These are phyloP conservation scores for Myxocyprinus asiaticus DNA, from an alignment of 2,113 vertebrate genomes.

Conservation along the genomic window DNA sequence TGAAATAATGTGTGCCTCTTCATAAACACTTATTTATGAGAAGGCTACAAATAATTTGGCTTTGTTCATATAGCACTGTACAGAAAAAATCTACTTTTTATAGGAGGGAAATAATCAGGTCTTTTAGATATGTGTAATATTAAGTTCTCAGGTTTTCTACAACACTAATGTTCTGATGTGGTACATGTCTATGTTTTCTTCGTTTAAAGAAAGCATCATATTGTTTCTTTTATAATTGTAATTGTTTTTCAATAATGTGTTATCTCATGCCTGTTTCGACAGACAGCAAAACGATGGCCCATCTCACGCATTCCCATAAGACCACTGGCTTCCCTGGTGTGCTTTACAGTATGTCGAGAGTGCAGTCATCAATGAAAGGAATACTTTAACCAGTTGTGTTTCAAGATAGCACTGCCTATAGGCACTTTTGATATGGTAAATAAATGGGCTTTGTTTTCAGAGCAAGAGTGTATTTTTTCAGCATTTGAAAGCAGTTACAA, in stretches of 20 bases:
- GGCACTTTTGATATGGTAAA: background rate
- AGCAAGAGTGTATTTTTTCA: background rate
- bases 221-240: constrained; percentile 60
- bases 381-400: constrained; percentile 28
- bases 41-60: constrained; percentile 73
- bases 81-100: constrained; percentile 82
- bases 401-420: background rate
- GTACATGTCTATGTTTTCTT: constrained; percentile 65
- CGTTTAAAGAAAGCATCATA: constrained; percentile 68
- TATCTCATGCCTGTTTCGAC: constrained; percentile 70
- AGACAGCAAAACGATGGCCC: constrained; percentile 59
- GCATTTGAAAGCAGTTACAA: background rate
- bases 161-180: constrained; percentile 74
- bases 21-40: constrained; percentile 72
- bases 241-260: constrained; percentile 66
- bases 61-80: constrained; percentile 82
- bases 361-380: background rate
- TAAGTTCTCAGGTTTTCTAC: constrained; percentile 84
- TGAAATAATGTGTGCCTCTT: constrained; percentile 76
- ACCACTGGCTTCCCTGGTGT: background rate
- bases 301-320: constrained; percentile 17
- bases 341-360: background rate
- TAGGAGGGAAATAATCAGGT: constrained; percentile 76
- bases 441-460: too few species aligned
- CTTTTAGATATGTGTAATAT: constrained; percentile 80